Evolutionary conservation across 2,113 vertebrate genomes (phyloP).

Genomic region (Sphaerodactylus townsendi): DNA sequence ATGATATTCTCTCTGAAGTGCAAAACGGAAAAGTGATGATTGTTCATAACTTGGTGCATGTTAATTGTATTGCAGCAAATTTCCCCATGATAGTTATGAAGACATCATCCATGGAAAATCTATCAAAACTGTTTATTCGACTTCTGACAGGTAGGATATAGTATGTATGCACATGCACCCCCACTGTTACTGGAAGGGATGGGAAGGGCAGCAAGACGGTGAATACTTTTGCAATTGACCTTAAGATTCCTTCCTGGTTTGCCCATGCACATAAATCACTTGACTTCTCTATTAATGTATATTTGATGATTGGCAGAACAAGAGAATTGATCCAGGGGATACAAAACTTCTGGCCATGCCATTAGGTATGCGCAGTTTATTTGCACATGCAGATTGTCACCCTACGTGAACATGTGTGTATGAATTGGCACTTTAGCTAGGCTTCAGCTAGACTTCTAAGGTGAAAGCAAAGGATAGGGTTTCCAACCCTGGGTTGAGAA

Average conservation of each 20-base stretch:
- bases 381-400: not conserved
- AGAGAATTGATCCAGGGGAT: not conserved
- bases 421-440: not conserved
- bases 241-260: not conserved
- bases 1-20: not conserved
- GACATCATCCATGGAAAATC: conserved; percentile 73
- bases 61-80: conserved; percentile 63
- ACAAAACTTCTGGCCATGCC: not conserved
- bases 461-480: not conserved
- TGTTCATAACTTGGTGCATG: conserved; percentile 10
- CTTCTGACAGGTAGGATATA: conserved; percentile 76
- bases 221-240: not conserved
- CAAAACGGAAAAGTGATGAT: conserved; percentile 19
- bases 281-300: not conserved
- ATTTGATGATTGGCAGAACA: not conserved
- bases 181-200: conserved; percentile 35
- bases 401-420: not conserved
- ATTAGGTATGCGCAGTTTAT: not conserved
- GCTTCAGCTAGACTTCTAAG: not conserved
- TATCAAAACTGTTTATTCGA: conserved; percentile 82
- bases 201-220: not conserved
- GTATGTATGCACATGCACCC: not conserved
- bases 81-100: conserved; percentile 58
- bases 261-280: not conserved
- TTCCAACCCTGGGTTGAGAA: too few species aligned